Percentiles rank a stretch among this genome's conserved stretches.
Evolutionary conservation across 2,113 vertebrate genomes (phyloP).

Genomic region (Sinocyclocheilus anshuiensis): DNA sequence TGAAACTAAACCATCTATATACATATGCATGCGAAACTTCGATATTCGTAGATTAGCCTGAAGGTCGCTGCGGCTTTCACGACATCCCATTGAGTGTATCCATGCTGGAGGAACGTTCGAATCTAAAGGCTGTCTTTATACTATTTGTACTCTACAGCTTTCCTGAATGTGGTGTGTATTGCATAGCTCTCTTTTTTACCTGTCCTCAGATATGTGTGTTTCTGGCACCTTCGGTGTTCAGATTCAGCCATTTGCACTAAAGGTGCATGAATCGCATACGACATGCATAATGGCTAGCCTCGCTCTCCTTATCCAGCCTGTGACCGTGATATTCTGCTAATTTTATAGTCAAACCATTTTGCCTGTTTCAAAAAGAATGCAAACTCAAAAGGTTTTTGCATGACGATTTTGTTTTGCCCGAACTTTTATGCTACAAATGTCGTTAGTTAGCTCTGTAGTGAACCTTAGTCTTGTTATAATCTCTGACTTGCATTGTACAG

Average conservation of each 20-base stretch:
- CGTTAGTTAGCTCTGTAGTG: conserved; percentile 4
- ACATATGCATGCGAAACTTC: conserved; percentile 46
- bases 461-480: not conserved
- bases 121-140: conserved; percentile 21
- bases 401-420: conserved; percentile 62
- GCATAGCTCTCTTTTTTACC: conserved; percentile 16
- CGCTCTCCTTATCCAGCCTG: conserved; percentile 28
- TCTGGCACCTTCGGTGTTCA: not conserved
- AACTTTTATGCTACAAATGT: conserved; percentile 4
- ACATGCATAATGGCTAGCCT: conserved; percentile 42
- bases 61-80: not conserved
- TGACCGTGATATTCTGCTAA: conserved; percentile 55
- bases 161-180: conserved; percentile 8
- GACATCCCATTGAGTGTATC: conserved; percentile 15
- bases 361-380: conserved; percentile 62
- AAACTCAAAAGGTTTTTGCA: conserved; percentile 65
- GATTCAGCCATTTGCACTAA: conserved; percentile 31
- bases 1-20: conserved; percentile 35
- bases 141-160: conserved; percentile 2
- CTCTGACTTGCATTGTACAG: conserved; percentile 24
- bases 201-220: not conserved
- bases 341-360: conserved; percentile 51
- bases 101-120: conserved; percentile 17
- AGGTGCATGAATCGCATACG: conserved; percentile 39
- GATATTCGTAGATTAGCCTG: conserved; percentile 4